Base-by-base conservation (phyloP, 2,888 invertebrate genomes). In the Phaedon cochleariae region DNA sequence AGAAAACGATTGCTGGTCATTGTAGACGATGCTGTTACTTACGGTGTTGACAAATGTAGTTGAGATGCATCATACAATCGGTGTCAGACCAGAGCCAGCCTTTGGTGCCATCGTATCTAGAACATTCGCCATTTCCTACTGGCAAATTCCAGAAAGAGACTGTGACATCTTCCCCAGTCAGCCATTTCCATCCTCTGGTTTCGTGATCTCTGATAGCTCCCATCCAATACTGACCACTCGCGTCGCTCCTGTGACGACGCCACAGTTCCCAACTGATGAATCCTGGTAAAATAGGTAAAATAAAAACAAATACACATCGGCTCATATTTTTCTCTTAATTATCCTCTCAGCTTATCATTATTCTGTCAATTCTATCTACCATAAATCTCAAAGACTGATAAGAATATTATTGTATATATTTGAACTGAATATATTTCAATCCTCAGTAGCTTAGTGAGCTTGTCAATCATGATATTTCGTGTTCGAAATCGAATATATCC, bases 61-160 rank as follows among this genome's bases (percentile, higher is more conserved):
- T 95, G 71, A 95, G 85, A 73, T 90, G 88, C 58, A 92, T 89
- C 67, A 90, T 89, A 83, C 96, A 96, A 79, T 95, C 93, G 20
- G 95, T 95, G 80, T 95, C 95, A 0, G 94, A 94, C 96, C 96
- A 96, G 0, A 96, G 87, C 96, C 96, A 96, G 22, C 96, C 96
- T 81, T 94, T 95, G 77, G 94, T 92, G 67, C 96, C 96, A 81
- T 96, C 96, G 83, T 94, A 96, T 57, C 95, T 86, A 1, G 95
- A 94, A 80, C 96, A 96, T 76, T 93, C 92, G 67, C 94, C 94
- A 70, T 88, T 89, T 0, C 92, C 92, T 0, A 92, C 92, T 0
- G 94, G 94, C 49, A 92, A 86, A 83, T 94, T 95, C 96, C 96
- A 96, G 84, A 96, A 96, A 0, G 95, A 95, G 0, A 96, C 92